Percentiles rank a stretch among this genome's conserved stretches.
phyloP scores from a whole-genome alignment of 2,888 invertebrate species.

The Noctua fimbriata region DNA sequence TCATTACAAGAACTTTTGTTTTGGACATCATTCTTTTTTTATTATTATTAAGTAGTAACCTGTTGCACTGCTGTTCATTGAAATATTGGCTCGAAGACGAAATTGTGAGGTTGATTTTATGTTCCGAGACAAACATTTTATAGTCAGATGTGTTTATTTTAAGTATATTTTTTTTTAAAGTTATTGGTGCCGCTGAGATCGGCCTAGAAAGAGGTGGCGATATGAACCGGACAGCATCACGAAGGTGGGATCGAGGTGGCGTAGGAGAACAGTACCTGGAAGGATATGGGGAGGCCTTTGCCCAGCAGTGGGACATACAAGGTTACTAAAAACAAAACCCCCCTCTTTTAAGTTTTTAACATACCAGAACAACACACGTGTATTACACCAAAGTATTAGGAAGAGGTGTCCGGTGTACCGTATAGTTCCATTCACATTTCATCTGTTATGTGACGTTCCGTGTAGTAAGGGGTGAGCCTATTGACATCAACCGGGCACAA shows the following conservation, averaged over 20 bases:
- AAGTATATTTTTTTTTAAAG: neutral
- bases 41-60: slow-evolving; percentile 8
- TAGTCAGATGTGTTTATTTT: neutral
- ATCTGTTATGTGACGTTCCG: neutral
- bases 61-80: slow-evolving; percentile 28
- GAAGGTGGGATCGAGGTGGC: neutral
- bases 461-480: neutral
- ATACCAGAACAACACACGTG: neutral
- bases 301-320: neutral
- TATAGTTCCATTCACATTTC: neutral
- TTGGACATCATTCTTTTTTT: slow-evolving; percentile 45
- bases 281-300: neutral
- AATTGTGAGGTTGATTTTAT: slow-evolving; percentile 1
- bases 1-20: slow-evolving; percentile 52
- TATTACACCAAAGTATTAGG: neutral
- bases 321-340: neutral
- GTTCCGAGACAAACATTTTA: neutral
- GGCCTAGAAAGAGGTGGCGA: neutral
- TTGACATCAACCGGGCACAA: neutral
- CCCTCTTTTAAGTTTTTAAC: neutral
- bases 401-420: neutral
- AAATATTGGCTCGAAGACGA: slow-evolving; percentile 22
- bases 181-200: neutral
- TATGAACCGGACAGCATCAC: neutral
- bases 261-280: neutral